These are phyloP conservation scores for Oreonectes daqikongensis DNA, from an alignment of 2,797 vertebrate species.

Conservation along the genomic window DNA sequence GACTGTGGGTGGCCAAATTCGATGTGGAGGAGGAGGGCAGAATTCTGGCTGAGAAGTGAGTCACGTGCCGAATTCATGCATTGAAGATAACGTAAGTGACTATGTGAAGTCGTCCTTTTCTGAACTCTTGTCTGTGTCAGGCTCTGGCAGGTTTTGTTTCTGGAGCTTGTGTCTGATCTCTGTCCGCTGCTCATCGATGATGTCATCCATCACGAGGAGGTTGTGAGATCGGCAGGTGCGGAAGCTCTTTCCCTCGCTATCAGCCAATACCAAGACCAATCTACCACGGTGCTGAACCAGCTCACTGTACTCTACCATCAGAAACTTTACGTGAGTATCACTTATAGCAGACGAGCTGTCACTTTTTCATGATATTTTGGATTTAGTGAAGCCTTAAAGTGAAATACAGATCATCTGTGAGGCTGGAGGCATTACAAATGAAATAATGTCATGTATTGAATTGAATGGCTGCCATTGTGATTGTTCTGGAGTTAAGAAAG, in stretches of 20 bases:
- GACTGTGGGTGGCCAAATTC: conserved; percentile 94
- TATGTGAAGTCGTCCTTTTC: no score
- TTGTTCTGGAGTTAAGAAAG: background rate
- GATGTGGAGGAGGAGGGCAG: conserved; percentile 91
- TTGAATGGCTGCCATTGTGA: no score
- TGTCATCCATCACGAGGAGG: conserved; percentile 91
- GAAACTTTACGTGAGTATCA: conserved; percentile 90
- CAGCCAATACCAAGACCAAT: conserved; percentile 86
- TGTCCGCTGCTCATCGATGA: conserved; percentile 91
- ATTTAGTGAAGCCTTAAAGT: background rate
- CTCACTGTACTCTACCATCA: conserved; percentile 95
- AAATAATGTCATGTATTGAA: background rate
- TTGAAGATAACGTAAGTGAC: no score
- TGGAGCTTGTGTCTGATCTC: conserved; percentile 90
- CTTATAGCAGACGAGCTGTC: no score
- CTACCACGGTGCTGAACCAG: conserved; percentile 83
- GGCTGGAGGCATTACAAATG: background rate
- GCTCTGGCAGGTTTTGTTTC: conserved; percentile 87
- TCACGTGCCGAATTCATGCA: background rate
- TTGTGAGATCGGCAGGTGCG: conserved; percentile 86
- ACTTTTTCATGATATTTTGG: background rate
- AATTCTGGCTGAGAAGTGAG: conserved; percentile 85
- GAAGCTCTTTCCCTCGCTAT: conserved; percentile 91
- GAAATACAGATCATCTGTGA: background rate
- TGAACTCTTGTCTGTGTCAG: conserved; percentile 64